A percentile compares a stretch with the other conserved stretches of the same genome.
Conservation (phyloP, 1,140 invertebrate genomes). For the Druon quercuslanigerum region DNA sequence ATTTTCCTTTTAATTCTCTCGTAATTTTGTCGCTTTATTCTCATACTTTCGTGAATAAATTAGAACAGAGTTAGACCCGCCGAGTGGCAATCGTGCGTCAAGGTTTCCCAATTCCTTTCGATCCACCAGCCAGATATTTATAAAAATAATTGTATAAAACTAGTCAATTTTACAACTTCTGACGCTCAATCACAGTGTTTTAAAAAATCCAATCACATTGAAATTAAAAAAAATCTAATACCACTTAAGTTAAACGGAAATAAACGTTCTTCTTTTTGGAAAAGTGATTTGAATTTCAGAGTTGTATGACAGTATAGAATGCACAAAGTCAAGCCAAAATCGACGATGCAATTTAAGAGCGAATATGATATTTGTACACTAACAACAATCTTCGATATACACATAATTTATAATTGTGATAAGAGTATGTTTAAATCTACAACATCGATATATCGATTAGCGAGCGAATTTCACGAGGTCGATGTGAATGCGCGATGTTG, state of each 20-base stretch:
- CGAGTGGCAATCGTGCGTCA: slow-evolving; percentile 8
- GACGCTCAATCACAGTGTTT: slow-evolving; percentile 70
- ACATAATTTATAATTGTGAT: neutral
- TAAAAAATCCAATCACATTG: slow-evolving; percentile 59
- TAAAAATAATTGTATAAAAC: slow-evolving; percentile 77
- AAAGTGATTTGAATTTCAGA: slow-evolving; percentile 71
- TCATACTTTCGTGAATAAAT: too few relatives aligned
- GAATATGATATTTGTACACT: neutral
- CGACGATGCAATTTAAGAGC: slow-evolving; percentile 43
- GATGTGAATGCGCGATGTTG: neutral
- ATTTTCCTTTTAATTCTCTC: neutral
- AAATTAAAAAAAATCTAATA: slow-evolving; percentile 38
- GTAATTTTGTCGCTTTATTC: neutral
- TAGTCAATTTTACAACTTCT: slow-evolving; percentile 75
- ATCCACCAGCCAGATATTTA: slow-evolving; percentile 72
- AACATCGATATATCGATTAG: slow-evolving; percentile 1
- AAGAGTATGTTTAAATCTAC: neutral
- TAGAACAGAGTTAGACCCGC: too few relatives aligned
- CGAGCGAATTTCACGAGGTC: neutral
- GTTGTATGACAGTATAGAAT: slow-evolving; percentile 71
- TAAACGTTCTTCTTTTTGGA: slow-evolving; percentile 40
- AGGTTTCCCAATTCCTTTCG: slow-evolving; percentile 33
- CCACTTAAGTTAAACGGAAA: slow-evolving; percentile 27
- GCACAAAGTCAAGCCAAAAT: slow-evolving; percentile 73
- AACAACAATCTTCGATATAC: neutral